Base-by-base conservation (phyloP, 2,113 vertebrate genomes). In the Spea bombifrons region DNA sequence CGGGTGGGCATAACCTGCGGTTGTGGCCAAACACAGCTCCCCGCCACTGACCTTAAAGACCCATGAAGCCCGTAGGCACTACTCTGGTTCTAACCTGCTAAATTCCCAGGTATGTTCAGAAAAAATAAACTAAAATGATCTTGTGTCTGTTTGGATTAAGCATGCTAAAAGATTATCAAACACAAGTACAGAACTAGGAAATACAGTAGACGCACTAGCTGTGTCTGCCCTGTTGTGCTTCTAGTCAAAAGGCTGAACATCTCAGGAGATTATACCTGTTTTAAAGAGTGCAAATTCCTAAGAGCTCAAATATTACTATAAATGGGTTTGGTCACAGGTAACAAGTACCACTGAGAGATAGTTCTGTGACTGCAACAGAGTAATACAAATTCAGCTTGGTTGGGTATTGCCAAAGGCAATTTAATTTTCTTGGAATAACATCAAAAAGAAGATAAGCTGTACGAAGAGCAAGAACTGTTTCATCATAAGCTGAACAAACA, bases 341-440 rank as follows among this genome's bases (percentile, higher is more conserved):
- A 73, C 77, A 79, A 73, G 70, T 63, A 79, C 61, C 71, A 73
- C 70, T 79, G 70, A 79, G 43, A 73, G 57, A 79, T 73, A 44
- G 49, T 73, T 72, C 16, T 48, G 46, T 71, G 77, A 73, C 63
- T 79, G 64, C 77, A 66, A 71, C 9, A 73, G 69, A 73, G 77
- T 80, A 80, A 73, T 80, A 80, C 70, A 73, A 59, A 80, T 73
- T 80, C 63, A 73, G 71, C 55, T 47, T 80, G 77, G 63, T 80
- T 67, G 71, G 77, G 71, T 80, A 80, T 73, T 80, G 77, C 77
- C 71, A 80, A 73, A 52, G 77, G 77, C 77, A 80, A 67, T 80
- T 73, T 80, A 55, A 80, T 80, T 73, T 80, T 80, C 77, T 80
- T 80, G 77, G 77, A 80, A 80, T 80, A 80, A 80, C 77, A 73